Base-by-base conservation (phyloP, 1,140 invertebrate species). In the Drosophila kohkoa region DNA sequence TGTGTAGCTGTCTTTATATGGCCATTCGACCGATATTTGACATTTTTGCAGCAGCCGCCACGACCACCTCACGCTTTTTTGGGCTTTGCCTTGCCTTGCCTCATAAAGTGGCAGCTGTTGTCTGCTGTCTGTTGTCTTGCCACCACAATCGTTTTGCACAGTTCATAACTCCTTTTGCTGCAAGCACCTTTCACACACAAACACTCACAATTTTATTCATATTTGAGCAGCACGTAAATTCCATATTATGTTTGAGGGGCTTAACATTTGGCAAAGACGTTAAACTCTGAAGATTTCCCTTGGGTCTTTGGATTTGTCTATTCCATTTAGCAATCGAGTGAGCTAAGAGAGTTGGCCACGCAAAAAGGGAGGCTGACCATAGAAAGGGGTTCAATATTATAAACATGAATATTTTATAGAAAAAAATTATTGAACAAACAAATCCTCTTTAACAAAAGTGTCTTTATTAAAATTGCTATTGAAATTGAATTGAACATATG, bases 11-110 rank as follows among this genome's bases (percentile, higher is more conserved):
- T 67, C 76, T 77, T 72, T 65, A 83, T 75, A 88, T 63, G 83
- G 83, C 67, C 74, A 89, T 71, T 57, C 85, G 83, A 89, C 83
- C 83, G 83, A 88, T 89, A 88, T 88, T 88, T 89, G 69, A 75
- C 82, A 88, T 80, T 72, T 83, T 77, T 82, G 20, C 20, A 25
- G 20, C 66, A 48, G 32, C 43, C 41, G 48, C 30, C 59, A 65
- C 43, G 49, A 55, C 20, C 59, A 65, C 41, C 60, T 57, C 64
- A 57, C 52, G 41, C 52, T 11, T 10, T 15, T 59, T 60, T 60
- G 48, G 28, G 32, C 46, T 28, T 30, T 7, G 20, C 32, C 45
- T 13, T 10, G 41, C 41, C 41, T 43, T 48, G 16, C 46, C n/a
- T 48, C 32, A 55, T 11, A 52, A 38, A 13, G 35, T 30, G 63